Percentiles rank a stretch among this genome's conserved stretches.
Conservation (phyloP, 2,797 vertebrate species). For the Lepilemur septentrionalis region DNA sequence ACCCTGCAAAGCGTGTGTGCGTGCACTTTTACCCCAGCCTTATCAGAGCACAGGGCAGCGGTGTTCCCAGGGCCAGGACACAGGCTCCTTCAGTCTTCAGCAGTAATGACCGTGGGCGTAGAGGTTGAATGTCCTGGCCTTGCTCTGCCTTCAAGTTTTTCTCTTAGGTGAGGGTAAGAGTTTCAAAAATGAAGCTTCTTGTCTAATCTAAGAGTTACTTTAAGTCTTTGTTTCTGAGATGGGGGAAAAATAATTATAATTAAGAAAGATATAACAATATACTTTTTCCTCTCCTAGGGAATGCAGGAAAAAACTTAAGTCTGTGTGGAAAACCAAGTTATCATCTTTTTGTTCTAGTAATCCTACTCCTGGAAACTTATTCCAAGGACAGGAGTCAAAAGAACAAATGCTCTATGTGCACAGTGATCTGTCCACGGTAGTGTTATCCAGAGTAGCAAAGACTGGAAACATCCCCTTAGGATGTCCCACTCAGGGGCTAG, state of each 20-base stretch:
- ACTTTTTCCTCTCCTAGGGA: not conserved
- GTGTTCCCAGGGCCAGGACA: not conserved
- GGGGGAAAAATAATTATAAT: not conserved
- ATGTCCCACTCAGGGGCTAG: not conserved
- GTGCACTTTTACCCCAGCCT: not conserved
- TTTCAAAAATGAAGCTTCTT: not conserved
- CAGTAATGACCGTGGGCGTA: accelerated
- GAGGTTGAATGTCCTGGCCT: not conserved
- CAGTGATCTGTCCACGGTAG: not conserved
- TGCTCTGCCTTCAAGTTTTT: not conserved
- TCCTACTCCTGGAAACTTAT: not conserved
- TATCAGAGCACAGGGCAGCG: not conserved
- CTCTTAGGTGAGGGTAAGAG: not conserved
- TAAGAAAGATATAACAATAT: not conserved
- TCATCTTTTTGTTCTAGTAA: not conserved
- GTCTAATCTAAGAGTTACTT: not conserved
- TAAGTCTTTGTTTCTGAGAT: conserved; percentile 20
- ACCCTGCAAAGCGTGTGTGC: accelerated
- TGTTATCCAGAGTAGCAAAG: not conserved
- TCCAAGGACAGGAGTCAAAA: not conserved
- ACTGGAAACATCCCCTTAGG: not conserved
- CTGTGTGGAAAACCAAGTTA: conserved; percentile 37
- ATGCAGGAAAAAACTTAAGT: not conserved
- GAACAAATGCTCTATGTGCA: not conserved
- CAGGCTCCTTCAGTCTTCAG: not conserved